These are phyloP conservation scores for Thalassoma bifasciatum DNA, from an alignment of 2,113 vertebrate genomes.

Conservation along the genomic window DNA sequence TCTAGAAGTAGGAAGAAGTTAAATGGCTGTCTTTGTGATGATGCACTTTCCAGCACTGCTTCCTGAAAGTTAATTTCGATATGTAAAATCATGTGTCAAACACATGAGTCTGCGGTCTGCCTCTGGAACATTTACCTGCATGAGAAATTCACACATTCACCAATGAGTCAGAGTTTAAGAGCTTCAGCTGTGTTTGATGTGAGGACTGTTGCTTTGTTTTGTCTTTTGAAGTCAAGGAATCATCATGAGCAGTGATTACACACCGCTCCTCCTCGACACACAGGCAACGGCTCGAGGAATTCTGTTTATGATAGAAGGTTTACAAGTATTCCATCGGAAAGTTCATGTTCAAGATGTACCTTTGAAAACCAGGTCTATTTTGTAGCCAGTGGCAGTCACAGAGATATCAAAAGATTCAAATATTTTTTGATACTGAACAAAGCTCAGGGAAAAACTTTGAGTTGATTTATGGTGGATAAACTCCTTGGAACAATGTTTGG, in stretches of 20 bases:
- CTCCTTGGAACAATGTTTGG: slow-evolving; percentile 17
- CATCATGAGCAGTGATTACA: slow-evolving; percentile 58
- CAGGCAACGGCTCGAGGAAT: slow-evolving; percentile 57
- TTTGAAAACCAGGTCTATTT: slow-evolving; percentile 39
- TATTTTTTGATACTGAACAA: slow-evolving; percentile 38
- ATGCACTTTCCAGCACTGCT: background rate
- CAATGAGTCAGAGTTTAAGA: slow-evolving; percentile 68
- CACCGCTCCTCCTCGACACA: slow-evolving; percentile 37
- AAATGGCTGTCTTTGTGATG: background rate
- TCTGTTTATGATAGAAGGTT: slow-evolving; percentile 71
- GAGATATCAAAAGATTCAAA: slow-evolving; percentile 50
- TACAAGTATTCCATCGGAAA: slow-evolving; percentile 65
- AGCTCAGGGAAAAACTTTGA: background rate
- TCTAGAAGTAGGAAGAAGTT: background rate
- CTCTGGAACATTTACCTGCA: slow-evolving; percentile 54
- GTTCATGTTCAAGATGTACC: slow-evolving; percentile 65
- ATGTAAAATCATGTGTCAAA: slow-evolving; percentile 59
- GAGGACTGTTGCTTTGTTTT: slow-evolving; percentile 61
- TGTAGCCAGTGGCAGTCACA: slow-evolving; percentile 50
- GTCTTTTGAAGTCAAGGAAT: slow-evolving; percentile 70
- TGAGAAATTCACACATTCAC: slow-evolving; percentile 46
- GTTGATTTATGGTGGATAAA: slow-evolving; percentile 10
- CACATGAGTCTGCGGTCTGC: slow-evolving; percentile 56
- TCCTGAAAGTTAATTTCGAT: slow-evolving; percentile 6
- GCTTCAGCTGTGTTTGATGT: slow-evolving; percentile 60